These are phyloP conservation scores for Coelogynopora nodosa DNA, from an alignment of 2,888 invertebrate genomes.

Conservation along the genomic window DNA sequence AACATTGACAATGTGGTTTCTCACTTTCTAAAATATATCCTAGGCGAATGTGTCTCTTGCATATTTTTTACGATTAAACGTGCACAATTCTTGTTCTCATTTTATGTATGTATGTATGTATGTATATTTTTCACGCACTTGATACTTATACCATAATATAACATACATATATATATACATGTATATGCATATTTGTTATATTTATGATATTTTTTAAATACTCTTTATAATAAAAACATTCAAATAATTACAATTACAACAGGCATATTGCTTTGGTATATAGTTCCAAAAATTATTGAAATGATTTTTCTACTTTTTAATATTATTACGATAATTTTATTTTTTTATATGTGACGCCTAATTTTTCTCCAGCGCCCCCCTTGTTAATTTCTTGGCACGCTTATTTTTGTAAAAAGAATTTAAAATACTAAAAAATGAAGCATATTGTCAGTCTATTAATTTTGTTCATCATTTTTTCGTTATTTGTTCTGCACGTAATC, in stretches of 20 bases:
- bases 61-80: background rate
- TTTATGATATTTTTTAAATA: background rate
- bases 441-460: no score
- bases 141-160: background rate
- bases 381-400: background rate
- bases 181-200: background rate
- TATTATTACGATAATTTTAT: background rate
- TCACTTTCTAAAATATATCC: background rate
- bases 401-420: background rate
- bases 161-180: constrained; percentile 37
- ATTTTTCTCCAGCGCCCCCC: background rate
- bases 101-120: background rate
- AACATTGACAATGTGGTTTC: background rate
- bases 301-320: background rate
- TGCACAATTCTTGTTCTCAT: background rate
- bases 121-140: background rate
- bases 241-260: background rate
- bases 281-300: background rate
- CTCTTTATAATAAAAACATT: background rate
- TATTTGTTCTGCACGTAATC: no score
- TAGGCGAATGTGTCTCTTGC: background rate
- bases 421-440: no score
- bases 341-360: background rate
- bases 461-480: no score
- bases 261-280: background rate